Conservation (phyloP, 2,113 vertebrate genomes). For the Stictonetta naevosa region DNA sequence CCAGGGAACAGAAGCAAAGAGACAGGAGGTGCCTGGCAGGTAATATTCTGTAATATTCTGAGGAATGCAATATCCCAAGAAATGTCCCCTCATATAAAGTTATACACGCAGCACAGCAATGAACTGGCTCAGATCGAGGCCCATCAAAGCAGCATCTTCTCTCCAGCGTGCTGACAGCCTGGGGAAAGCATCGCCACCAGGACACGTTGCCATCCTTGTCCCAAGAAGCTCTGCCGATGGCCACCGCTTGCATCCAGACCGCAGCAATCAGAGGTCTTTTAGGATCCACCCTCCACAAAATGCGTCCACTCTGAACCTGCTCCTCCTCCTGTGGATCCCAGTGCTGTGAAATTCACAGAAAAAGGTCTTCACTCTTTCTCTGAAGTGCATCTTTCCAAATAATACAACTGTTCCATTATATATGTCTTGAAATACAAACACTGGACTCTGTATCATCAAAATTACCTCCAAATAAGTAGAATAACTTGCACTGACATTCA, state of each 20-base stretch:
- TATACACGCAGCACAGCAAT: too few species aligned
- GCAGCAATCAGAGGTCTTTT: neutral
- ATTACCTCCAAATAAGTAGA: neutral
- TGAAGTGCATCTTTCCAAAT: neutral
- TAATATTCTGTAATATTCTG: too few species aligned
- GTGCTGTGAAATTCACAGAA: neutral
- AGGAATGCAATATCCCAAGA: neutral
- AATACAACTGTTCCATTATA: neutral
- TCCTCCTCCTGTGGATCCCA: neutral
- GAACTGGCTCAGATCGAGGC: neutral
- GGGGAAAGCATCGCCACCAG: neutral
- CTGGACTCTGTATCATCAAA: neutral
- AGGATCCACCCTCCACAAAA: neutral
- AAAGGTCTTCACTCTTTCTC: neutral
- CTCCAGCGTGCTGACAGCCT: neutral
- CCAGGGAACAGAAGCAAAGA: neutral
- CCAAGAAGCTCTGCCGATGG: neutral
- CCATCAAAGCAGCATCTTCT: neutral
- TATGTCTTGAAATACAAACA: neutral
- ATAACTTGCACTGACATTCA: neutral
- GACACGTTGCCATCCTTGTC: neutral
- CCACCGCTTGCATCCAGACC: neutral
- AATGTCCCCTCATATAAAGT: too few species aligned
- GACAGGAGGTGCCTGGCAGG: neutral
- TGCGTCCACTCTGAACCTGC: accelerated